A percentile compares a stretch with the other conserved stretches of the same genome.
phyloP scores from a whole-genome alignment of 2,888 invertebrate species.

The Rhorus exstirpatorius region DNA sequence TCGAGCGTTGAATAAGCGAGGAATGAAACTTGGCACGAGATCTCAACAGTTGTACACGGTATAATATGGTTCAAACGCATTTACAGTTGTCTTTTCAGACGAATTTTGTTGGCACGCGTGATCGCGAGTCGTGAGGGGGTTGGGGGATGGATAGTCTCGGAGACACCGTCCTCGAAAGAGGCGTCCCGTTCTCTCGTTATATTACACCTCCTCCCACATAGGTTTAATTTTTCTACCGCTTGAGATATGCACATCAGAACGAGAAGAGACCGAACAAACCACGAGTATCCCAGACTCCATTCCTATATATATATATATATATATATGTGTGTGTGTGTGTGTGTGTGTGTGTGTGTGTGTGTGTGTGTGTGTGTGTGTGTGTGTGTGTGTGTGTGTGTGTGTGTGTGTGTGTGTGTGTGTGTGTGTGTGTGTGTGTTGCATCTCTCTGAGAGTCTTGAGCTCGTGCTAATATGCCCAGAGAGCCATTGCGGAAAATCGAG shows the following conservation, averaged over 20 bases:
- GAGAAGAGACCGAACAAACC: slow-evolving; percentile 25
- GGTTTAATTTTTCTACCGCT: slow-evolving; percentile 28
- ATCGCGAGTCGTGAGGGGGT: slow-evolving; percentile 64
- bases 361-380: too few species aligned
- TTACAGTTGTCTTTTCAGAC: slow-evolving; percentile 70
- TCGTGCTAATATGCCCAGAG: slow-evolving; percentile 38
- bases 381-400: too few species aligned
- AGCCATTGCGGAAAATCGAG: slow-evolving; percentile 51
- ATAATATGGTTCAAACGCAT: slow-evolving; percentile 29
- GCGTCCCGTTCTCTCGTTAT: slow-evolving; percentile 66
- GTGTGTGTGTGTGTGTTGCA: slow-evolving; percentile 1
- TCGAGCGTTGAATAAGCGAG: slow-evolving; percentile 11
- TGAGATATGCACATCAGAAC: slow-evolving; percentile 18
- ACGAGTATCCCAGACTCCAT: slow-evolving; percentile 20
- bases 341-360: too few species aligned
- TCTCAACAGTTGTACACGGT: slow-evolving; percentile 43
- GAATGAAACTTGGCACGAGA: slow-evolving; percentile 44
- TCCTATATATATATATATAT: slow-evolving; percentile 9
- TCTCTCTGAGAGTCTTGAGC: slow-evolving; percentile 36
- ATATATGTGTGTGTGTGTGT: too few species aligned
- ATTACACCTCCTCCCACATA: slow-evolving; percentile 68
- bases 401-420: neutral
- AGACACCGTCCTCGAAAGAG: slow-evolving; percentile 38
- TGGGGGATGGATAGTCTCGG: slow-evolving; percentile 23
- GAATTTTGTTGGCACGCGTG: slow-evolving; percentile 81